Conservation (phyloP, 2,797 vertebrate species). For the Sebastes miniatus region DNA sequence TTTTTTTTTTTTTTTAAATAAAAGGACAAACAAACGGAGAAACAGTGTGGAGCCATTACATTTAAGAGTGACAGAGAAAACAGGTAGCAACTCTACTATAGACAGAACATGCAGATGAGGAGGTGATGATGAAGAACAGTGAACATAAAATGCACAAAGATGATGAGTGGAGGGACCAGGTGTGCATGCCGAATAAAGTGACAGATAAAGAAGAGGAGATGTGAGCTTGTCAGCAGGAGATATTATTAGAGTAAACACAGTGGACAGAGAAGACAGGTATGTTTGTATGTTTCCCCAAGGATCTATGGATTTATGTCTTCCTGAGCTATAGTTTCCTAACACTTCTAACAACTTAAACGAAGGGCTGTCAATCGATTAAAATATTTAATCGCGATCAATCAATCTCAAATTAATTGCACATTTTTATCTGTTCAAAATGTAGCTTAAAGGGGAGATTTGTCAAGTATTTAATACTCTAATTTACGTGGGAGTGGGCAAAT, state of each 20-base stretch:
- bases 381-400: too few species aligned
- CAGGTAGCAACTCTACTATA: background rate
- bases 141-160: constrained; percentile 31
- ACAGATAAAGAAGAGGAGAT: constrained; percentile 27
- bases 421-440: too few species aligned
- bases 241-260: constrained; percentile 20
- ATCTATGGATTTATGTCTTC: background rate
- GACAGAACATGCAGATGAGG: constrained; percentile 60
- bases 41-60: constrained; percentile 38
- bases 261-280: constrained; percentile 24
- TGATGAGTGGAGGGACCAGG: constrained; percentile 16
- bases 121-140: constrained; percentile 53
- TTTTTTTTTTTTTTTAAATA: constrained; percentile 31
- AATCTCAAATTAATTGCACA: too few species aligned
- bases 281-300: background rate
- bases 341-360: background rate
- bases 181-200: constrained; percentile 34
- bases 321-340: constrained; percentile 9
- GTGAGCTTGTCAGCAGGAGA: constrained; percentile 20
- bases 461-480: too few species aligned
- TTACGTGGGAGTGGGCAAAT: too few species aligned
- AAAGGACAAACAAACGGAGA: constrained; percentile 39
- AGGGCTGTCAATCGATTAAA: too few species aligned
- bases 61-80: constrained; percentile 26
- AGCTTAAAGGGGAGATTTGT: too few species aligned